phyloP scores from a whole-genome alignment of 1,140 invertebrate species.

The Tetramorium simillimum region DNA sequence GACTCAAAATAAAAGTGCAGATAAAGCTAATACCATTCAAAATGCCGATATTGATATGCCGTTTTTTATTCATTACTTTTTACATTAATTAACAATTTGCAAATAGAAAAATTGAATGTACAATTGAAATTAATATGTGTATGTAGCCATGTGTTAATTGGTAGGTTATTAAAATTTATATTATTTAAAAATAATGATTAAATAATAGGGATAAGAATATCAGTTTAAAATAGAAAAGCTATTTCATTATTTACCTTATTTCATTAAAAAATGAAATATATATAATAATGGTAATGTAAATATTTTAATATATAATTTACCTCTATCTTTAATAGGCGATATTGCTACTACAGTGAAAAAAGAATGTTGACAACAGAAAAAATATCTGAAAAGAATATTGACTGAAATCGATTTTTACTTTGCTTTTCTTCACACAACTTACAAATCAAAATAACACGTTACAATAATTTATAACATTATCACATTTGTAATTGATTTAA shows the following conservation, averaged over 20 bases:
- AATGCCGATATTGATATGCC: not conserved
- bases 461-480: not conserved
- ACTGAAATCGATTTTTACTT: not conserved
- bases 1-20: not conserved
- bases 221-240: not conserved
- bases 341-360: not conserved
- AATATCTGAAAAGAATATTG: slow-evolving; percentile 11
- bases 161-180: not conserved
- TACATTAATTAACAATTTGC: not conserved
- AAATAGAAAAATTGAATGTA: not conserved
- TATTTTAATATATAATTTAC: not conserved
- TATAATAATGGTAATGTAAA: not conserved
- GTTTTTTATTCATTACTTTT: not conserved
- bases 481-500: not conserved
- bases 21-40: not conserved
- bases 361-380: not conserved
- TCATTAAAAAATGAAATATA: not conserved
- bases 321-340: not conserved
- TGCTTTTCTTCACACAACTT: not conserved
- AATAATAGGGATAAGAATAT: not conserved
- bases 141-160: not conserved
- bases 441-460: not conserved
- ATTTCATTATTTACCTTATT: not conserved
- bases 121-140: not conserved
- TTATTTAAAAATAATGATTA: not conserved